phyloP scores from a whole-genome alignment of 1,140 invertebrate species.

The Ganaspis sp. region DNA sequence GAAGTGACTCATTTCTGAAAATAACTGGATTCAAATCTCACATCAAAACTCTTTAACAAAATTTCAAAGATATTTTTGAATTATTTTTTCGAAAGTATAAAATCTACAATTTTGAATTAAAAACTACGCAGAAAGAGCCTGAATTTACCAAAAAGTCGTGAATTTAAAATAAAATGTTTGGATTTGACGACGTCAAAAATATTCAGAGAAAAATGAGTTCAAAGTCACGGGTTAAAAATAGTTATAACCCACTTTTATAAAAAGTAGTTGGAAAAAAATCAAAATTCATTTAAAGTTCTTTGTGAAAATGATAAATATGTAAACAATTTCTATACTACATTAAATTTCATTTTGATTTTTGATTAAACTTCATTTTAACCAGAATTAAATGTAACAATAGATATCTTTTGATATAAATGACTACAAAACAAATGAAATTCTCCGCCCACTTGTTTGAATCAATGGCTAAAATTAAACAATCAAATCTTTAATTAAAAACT shows the following conservation, averaged over 20 bases:
- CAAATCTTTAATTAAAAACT: too few relatives aligned
- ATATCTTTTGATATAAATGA: too few relatives aligned
- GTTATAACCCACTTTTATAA: background rate
- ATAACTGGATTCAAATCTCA: constrained; percentile 4
- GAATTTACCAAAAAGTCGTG: background rate
- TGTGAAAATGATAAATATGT: background rate
- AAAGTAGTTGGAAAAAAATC: background rate
- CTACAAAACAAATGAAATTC: too few relatives aligned
- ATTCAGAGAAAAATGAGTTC: background rate
- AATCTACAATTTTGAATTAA: background rate
- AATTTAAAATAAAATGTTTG: background rate
- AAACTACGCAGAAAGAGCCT: background rate
- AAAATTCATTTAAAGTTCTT: background rate
- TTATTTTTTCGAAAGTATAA: background rate
- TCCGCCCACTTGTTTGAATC: too few relatives aligned
- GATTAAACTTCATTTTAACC: too few relatives aligned
- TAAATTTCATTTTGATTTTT: too few relatives aligned
- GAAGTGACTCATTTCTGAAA: constrained; percentile 19
- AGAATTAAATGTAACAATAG: too few relatives aligned
- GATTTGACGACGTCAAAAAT: background rate
- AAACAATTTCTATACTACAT: too few relatives aligned
- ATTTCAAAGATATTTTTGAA: background rate
- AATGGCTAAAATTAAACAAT: too few relatives aligned
- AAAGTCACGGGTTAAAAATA: constrained; percentile 12
- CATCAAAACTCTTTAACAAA: background rate